Evolutionary conservation across 2,888 invertebrate genomes (phyloP).

Genomic region (Leptothorax acervorum): DNA sequence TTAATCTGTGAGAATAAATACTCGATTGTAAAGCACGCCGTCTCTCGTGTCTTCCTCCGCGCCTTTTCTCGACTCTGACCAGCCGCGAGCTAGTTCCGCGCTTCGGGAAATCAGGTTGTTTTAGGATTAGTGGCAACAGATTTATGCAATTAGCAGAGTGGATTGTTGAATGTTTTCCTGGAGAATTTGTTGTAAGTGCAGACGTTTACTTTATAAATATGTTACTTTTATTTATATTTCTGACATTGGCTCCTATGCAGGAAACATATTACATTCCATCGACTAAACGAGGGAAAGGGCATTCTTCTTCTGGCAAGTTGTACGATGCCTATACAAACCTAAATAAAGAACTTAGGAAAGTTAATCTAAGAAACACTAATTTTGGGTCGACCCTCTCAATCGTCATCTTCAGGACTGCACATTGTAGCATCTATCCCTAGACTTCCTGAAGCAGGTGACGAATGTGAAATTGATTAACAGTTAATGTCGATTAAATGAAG

Average conservation of each 20-base stretch:
- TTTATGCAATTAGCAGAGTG: not conserved
- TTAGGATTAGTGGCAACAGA: conserved; percentile 1
- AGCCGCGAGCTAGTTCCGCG: too few species aligned
- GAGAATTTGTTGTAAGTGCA: conserved; percentile 7
- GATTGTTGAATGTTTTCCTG: not conserved
- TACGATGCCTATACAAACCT: not conserved
- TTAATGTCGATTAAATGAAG: not conserved
- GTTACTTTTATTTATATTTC: conserved; percentile 1
- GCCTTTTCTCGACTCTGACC: too few species aligned
- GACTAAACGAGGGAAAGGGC: not conserved
- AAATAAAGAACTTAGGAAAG: conserved; percentile 8
- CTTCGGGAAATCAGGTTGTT: too few species aligned
- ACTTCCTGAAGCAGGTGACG: not conserved
- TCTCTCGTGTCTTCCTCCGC: too few species aligned
- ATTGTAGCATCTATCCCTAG: not conserved
- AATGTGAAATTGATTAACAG: not conserved
- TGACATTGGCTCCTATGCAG: not conserved
- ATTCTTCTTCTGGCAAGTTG: not conserved
- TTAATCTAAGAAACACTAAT: not conserved
- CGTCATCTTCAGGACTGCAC: not conserved
- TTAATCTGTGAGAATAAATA: too few species aligned
- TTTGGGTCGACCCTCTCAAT: not conserved
- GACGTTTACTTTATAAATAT: not conserved
- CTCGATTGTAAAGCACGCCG: too few species aligned
- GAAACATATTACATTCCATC: not conserved